These are phyloP conservation scores for Monopterus albus DNA, from an alignment of 2,113 vertebrate species.

Conservation along the genomic window DNA sequence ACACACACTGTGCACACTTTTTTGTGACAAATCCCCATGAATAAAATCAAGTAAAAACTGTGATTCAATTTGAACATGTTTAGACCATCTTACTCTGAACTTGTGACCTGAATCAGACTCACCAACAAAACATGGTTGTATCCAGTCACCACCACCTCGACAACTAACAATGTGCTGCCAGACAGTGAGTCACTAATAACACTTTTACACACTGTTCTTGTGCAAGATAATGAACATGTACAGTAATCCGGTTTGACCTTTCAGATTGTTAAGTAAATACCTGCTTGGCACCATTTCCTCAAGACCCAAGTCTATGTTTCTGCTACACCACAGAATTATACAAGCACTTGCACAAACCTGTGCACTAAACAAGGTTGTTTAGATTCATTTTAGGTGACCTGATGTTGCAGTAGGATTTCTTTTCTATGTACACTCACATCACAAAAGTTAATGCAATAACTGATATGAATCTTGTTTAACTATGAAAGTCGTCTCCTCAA, in stretches of 20 bases:
- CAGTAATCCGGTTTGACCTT: background rate
- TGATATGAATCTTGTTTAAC: no score
- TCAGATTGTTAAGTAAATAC: background rate
- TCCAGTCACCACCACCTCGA: background rate
- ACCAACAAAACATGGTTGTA: no score
- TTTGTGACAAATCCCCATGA: no score
- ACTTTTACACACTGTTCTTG: background rate
- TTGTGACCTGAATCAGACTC: no score
- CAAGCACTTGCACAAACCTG: background rate
- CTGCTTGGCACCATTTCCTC: background rate
- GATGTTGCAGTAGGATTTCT: background rate
- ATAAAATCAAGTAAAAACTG: no score
- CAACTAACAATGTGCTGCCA: background rate
- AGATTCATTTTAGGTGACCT: background rate
- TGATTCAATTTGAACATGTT: no score
- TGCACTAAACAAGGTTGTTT: no score
- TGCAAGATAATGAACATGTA: background rate
- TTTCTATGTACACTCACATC: background rate
- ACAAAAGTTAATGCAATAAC: slow-evolving; percentile 6
- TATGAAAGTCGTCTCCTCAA: no score
- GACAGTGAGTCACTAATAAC: background rate
- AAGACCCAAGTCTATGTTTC: background rate
- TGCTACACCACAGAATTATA: slow-evolving; percentile 5
- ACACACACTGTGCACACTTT: no score
- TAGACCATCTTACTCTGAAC: no score